phyloP scores from a whole-genome alignment of 2,888 invertebrate species.

The Panzeria rudis region DNA sequence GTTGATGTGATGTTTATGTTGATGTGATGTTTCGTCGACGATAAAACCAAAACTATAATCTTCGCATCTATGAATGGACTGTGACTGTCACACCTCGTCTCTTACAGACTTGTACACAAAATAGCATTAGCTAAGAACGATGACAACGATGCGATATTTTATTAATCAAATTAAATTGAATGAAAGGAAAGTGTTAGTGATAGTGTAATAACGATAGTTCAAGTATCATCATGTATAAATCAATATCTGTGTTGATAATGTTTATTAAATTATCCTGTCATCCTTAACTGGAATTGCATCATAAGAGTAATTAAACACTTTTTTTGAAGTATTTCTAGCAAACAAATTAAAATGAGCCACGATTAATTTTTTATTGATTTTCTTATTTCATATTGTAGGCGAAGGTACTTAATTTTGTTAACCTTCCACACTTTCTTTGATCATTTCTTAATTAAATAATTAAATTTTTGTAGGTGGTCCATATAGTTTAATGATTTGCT shows the following conservation, averaged over 20 bases:
- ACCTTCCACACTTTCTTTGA: too few relatives aligned
- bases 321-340: too few relatives aligned
- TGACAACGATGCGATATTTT: slow-evolving; percentile 17
- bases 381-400: too few relatives aligned
- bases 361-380: too few relatives aligned
- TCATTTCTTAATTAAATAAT: too few relatives aligned
- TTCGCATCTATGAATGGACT: background rate
- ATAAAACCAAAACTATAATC: background rate
- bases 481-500: too few relatives aligned
- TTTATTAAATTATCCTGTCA: background rate
- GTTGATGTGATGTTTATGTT: background rate
- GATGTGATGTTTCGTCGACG: background rate
- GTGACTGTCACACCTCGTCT: background rate
- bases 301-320: too few relatives aligned
- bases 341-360: too few relatives aligned
- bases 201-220: background rate
- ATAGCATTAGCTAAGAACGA: background rate
- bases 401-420: too few relatives aligned
- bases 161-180: slow-evolving; percentile 36
- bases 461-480: too few relatives aligned
- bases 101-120: background rate
- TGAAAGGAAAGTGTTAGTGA: background rate
- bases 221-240: background rate
- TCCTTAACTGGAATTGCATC: background rate
- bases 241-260: background rate